Evolutionary conservation across 2,797 vertebrate species (phyloP).

Genomic region (Mormyrus proboscirostris): DNA sequence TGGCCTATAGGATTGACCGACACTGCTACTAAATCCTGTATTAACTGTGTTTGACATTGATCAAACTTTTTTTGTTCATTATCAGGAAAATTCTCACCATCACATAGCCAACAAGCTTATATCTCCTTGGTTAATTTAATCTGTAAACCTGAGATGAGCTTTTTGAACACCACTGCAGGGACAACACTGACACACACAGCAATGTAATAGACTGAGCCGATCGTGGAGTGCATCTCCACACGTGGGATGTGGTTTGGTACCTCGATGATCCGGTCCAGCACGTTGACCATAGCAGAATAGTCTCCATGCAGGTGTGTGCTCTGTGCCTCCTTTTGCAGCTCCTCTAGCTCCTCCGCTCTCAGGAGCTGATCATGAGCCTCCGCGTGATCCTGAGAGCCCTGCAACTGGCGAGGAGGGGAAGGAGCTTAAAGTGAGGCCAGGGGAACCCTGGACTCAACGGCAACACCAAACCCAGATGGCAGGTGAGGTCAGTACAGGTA

Average conservation of each 20-base stretch:
- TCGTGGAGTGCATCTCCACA: neutral
- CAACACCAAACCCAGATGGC: neutral
- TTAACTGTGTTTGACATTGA: neutral
- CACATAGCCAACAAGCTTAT: neutral
- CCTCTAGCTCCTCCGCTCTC: constrained; percentile 57
- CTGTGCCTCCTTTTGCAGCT: constrained; percentile 59
- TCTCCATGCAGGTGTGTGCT: constrained; percentile 59
- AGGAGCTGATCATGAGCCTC: constrained; percentile 66
- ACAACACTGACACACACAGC: neutral
- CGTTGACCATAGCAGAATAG: constrained; percentile 50
- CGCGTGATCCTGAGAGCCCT: constrained; percentile 55
- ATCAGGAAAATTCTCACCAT: neutral
- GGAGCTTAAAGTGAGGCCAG: neutral
- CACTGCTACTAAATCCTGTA: neutral
- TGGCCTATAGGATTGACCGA: neutral
- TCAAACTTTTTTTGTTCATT: neutral
- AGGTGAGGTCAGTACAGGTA: neutral
- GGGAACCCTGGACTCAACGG: neutral
- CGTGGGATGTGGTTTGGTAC: constrained; percentile 38
- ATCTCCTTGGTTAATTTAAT: neutral
- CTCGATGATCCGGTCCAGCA: constrained; percentile 68
- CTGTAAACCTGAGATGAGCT: neutral
- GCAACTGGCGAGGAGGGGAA: constrained; percentile 48
- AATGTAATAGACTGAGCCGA: neutral
- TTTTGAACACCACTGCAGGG: neutral